Base-by-base conservation (phyloP, 1,140 invertebrate genomes). In the Nymphalis io region DNA sequence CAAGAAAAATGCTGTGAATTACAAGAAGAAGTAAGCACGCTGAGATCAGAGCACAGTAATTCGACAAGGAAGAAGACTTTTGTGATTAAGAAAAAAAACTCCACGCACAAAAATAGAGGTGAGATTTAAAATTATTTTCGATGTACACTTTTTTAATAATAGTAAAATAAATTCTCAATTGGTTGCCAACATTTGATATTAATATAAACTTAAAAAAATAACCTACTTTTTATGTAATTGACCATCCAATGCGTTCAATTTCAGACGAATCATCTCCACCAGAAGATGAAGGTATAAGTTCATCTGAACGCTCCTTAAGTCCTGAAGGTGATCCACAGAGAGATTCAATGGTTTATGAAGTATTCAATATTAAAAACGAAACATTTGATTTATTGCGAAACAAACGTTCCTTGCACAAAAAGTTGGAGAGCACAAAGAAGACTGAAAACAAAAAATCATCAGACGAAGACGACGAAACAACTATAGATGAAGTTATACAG, bases 401-500 rank as follows among this genome's bases (percentile, higher is more conserved):
- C 70, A 88, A 91, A 75, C 73, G 87, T 63, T 77, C 80, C 11
- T 58, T 85, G 27, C 82, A 90, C 33, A 92, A 90, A 75, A 92
- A 89, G 75, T 38, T 85, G 46, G 88, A 90, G 62, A 76, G 61
- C 33, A 82, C 77, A 5, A 90, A 85, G 72, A 90, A 90, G 78
- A 93, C 71, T 76, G 93, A 82, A 68, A 86, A 83, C 63, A 93
- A 89, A 74, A 84, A 89, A 72, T 74, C 88, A 27, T 87, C 89
- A 5, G 94, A 94, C 60, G 95, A 96, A 57, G 95, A 96, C 75
- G 95, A 95, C 58, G 96, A 97, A 89, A 96, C 95, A 0, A 97
- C 96, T 15, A 97, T 97, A 59, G 96, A 97, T 74, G 96, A 97
- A 89, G 96, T 97, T 0, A 97, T 97, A 78, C 95, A 96, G 84